Conservation (phyloP, 2,113 vertebrate species). For the Alethe diademata region DNA sequence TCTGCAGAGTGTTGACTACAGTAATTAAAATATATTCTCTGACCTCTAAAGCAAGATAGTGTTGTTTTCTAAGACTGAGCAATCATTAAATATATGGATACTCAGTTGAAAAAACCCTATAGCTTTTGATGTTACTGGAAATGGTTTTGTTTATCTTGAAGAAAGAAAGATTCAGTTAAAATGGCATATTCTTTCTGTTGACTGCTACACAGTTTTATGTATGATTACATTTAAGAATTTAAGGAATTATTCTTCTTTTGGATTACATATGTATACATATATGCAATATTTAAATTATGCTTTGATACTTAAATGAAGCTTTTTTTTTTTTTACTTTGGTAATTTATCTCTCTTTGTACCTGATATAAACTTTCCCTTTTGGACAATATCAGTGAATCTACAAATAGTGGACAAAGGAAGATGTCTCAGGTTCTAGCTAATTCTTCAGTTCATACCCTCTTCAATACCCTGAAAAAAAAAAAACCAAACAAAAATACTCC, state of each 20-base stretch:
- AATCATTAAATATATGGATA: not conserved
- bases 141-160: not conserved
- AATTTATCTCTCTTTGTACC: not conserved
- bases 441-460: rapidly evolving
- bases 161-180: not conserved
- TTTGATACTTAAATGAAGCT: not conserved
- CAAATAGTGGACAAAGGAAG: not conserved
- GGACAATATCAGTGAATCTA: not conserved
- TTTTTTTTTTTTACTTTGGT: not conserved
- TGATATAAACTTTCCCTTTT: not conserved
- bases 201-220: not conserved
- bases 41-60: not conserved
- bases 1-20: not conserved
- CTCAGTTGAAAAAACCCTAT: rapidly evolving
- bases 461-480: too few species aligned
- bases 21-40: not conserved
- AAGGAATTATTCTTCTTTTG: not conserved
- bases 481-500: too few species aligned
- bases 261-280: not conserved
- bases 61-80: not conserved
- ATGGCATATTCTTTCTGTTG: not conserved
- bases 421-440: not conserved
- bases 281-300: not conserved
- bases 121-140: not conserved
- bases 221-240: not conserved